Evolutionary conservation across 2,797 vertebrate species (phyloP).

Genomic region (Clarias laeviceps): DNA sequence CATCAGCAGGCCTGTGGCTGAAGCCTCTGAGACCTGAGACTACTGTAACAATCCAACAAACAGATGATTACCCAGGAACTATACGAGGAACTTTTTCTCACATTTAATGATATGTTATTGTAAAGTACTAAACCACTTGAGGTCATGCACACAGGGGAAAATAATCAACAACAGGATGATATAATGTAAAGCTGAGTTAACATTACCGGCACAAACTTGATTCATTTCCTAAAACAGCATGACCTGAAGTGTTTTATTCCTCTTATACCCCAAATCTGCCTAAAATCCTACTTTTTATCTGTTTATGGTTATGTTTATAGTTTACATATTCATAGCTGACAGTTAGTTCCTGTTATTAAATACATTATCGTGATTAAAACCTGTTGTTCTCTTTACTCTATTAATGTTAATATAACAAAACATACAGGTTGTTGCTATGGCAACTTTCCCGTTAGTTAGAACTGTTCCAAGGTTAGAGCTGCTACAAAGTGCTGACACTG

Average conservation of each 20-base stretch:
- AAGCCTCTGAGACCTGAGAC: neutral
- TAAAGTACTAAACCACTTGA: neutral
- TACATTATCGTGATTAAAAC: neutral
- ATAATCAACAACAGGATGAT: neutral
- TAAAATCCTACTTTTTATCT: neutral
- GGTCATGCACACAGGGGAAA: neutral
- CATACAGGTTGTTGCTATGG: neutral
- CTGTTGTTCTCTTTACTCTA: neutral
- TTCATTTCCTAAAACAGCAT: neutral
- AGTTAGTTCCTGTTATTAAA: neutral
- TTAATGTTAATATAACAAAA: neutral
- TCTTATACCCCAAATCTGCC: neutral
- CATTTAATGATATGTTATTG: neutral
- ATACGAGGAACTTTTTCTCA: neutral
- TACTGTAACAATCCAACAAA: neutral
- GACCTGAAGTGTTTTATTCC: neutral
- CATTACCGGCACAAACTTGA: neutral
- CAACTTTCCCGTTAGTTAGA: neutral
- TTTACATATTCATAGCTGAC: neutral
- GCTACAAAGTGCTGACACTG: neutral
- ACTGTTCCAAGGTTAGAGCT: neutral
- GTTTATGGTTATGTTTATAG: neutral
- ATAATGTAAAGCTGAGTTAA: neutral
- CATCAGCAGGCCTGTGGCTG: neutral
- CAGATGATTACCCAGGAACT: neutral